These are phyloP conservation scores for Cotesia vestalis DNA, from an alignment of 1,140 invertebrate species.

Conservation along the genomic window DNA sequence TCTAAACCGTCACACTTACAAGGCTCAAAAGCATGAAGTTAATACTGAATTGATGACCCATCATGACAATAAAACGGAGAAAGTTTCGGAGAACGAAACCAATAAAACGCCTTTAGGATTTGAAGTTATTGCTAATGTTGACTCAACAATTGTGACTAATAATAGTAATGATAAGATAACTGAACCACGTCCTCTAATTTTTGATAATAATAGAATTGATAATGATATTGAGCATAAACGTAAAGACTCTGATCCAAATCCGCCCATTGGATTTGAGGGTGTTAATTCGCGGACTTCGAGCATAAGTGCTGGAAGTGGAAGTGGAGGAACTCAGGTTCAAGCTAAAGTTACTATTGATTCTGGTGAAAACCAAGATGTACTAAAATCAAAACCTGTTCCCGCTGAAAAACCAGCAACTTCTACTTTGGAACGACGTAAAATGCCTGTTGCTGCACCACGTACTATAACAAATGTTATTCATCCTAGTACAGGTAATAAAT, in stretches of 20 bases:
- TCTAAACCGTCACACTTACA: constrained; percentile 55
- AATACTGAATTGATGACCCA: constrained; percentile 50
- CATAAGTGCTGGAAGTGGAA: constrained; percentile 22
- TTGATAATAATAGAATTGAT: constrained; percentile 19
- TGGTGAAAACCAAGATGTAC: constrained; percentile 39
- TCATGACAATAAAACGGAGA: constrained; percentile 37
- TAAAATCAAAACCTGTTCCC: constrained; percentile 48
- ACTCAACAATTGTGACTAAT: constrained; percentile 12
- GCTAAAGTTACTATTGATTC: constrained; percentile 27
- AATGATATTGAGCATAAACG: constrained; percentile 40
- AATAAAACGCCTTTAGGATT: constrained; percentile 39
- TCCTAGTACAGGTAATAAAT: constrained; percentile 37
- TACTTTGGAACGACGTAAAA: constrained; percentile 56
- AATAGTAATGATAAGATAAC: constrained; percentile 18
- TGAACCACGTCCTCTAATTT: constrained; percentile 21
- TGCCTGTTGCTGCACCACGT: constrained; percentile 68
- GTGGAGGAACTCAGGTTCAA: constrained; percentile 4
- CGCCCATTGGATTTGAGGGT: constrained; percentile 46
- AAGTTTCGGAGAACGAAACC: constrained; percentile 38
- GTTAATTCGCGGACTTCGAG: constrained; percentile 24
- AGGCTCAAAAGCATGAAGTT: constrained; percentile 55
- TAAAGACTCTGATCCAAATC: constrained; percentile 37
- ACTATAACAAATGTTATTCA: constrained; percentile 60
- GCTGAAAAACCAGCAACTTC: constrained; percentile 54
- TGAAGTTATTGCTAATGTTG: constrained; percentile 33